Base-by-base conservation (phyloP, 2,888 invertebrate species). In the Plebejus argus region DNA sequence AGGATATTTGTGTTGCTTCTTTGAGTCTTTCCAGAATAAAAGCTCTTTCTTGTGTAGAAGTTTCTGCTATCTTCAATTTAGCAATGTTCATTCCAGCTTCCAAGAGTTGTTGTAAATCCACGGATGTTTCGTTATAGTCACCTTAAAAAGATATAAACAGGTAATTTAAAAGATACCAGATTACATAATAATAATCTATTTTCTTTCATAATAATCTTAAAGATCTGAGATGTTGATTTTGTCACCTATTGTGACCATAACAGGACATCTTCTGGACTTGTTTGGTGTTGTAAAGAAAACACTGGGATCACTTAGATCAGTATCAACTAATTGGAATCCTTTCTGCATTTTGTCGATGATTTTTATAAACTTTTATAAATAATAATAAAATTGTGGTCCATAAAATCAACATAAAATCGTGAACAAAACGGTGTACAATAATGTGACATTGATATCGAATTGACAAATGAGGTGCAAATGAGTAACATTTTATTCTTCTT, bases 61-160 rank as follows among this genome's bases (percentile, higher is more conserved):
- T 79, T 49, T 82, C 82, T 0, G 83, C 84, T 83, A 87, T 83
- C 82, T 83, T 85, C 83, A 89, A 79, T 77, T 90, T 85, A 7
- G 89, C 89, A 35, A 93, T 88, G 45, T 92, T 90, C 90, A 95
- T 92, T 3, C 95, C 95, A 0, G 86, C 86, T 79, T 90, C 88
- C 83, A 95, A 87, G 84, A 95, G 85, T 66, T 89, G 90, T 80
- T 93, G 91, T 1, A 95, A 85, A 53, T 91, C 92, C 0, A 90
- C 88, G 45, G 82, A 70, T 18, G 86, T 83, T 56, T 87, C 83
- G 10, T 84, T 78, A 1, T 85, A 79, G 80, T 89, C 83, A 45
- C 82, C 91, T 91, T 18, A 12, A 53, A 49, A 1, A 12, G 45
- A 71, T 7, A 20, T 45, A 10, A 45, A 45, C 45, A 12, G 10